Conservation (phyloP, 2,113 vertebrate species). For the Chaetodon trifascialis region DNA sequence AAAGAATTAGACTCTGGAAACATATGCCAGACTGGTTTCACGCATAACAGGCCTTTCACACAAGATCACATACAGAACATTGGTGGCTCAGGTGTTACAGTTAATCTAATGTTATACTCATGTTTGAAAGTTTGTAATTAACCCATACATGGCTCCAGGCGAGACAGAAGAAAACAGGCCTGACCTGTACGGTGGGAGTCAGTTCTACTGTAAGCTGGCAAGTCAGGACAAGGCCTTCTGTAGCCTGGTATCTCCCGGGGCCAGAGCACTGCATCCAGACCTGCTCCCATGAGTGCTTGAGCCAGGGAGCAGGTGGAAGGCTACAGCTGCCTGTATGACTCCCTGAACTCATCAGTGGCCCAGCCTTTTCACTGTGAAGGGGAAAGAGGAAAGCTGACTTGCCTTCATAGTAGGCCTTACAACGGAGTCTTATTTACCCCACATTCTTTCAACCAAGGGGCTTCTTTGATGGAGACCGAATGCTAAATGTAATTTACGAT, state of each 20-base stretch:
- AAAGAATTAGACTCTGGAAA: not conserved
- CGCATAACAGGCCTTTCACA: conserved; percentile 10
- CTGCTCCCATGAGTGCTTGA: conserved; percentile 57
- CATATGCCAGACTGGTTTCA: conserved; percentile 11
- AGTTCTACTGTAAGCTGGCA: conserved; percentile 56
- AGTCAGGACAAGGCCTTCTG: conserved; percentile 73
- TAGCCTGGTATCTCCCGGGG: conserved; percentile 56
- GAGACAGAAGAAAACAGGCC: conserved; percentile 75
- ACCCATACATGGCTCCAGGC: conserved; percentile 59
- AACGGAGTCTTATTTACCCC: conserved; percentile 20
- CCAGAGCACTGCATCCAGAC: conserved; percentile 36
- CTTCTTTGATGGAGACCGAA: conserved; percentile 13
- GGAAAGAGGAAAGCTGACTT: not conserved
- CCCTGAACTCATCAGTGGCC: conserved; percentile 60
- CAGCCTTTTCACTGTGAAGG: conserved; percentile 25
- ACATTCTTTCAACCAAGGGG: conserved; percentile 18
- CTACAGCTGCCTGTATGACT: conserved; percentile 39
- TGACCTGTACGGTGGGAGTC: conserved; percentile 68
- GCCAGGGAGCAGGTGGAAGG: conserved; percentile 72
- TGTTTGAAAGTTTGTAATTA: conserved; percentile 69
- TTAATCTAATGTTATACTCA: conserved; percentile 62
- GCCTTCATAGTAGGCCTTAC: not conserved
- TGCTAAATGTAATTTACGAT: not conserved
- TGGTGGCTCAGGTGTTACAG: conserved; percentile 74
- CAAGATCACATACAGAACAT: not conserved